A percentile compares a stretch with the other conserved stretches of the same genome.
phyloP scores from a whole-genome alignment of 2,888 invertebrate species.

The Epinotia demarniana region DNA sequence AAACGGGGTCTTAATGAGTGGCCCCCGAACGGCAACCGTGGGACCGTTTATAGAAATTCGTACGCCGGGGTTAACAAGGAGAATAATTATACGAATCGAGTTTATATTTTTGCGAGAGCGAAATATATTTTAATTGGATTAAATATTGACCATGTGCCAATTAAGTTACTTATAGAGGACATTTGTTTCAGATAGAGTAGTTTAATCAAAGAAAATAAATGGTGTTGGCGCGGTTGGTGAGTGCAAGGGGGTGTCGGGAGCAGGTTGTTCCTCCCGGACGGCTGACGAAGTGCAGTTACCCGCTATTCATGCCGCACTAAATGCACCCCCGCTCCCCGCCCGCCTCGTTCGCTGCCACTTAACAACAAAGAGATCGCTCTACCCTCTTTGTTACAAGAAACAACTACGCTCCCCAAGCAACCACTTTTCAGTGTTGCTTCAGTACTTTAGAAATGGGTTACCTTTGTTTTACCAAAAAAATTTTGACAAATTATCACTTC shows the following conservation, averaged over 20 bases:
- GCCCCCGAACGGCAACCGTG: conserved; percentile 51
- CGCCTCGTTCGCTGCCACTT: conserved; percentile 72
- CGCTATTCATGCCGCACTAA: conserved; percentile 79
- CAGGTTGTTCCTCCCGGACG: conserved; percentile 80
- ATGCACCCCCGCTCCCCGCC: conserved; percentile 70
- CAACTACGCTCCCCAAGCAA: conserved; percentile 71
- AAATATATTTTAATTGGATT: conserved; percentile 8
- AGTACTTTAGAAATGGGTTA: conserved; percentile 64
- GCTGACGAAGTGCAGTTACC: conserved; percentile 82
- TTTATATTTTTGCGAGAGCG: conserved; percentile 18
- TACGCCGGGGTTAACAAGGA: conserved; percentile 48
- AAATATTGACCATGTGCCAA: background rate
- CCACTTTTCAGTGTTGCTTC: conserved; percentile 73
- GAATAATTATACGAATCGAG: conserved; percentile 32
- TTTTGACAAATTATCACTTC: no score
- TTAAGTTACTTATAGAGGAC: background rate
- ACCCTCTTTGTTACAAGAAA: conserved; percentile 82
- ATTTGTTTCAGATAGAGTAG: background rate
- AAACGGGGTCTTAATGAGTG: conserved; percentile 52
- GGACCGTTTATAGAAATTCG: conserved; percentile 45
- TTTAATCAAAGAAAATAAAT: conserved; percentile 26
- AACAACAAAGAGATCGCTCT: conserved; percentile 82
- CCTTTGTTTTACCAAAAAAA: no score
- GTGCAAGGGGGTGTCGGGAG: conserved; percentile 61
- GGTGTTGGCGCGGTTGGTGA: conserved; percentile 17